Evolutionary conservation across 2,888 invertebrate species (phyloP).

Genomic region (Galeruca laticollis): DNA sequence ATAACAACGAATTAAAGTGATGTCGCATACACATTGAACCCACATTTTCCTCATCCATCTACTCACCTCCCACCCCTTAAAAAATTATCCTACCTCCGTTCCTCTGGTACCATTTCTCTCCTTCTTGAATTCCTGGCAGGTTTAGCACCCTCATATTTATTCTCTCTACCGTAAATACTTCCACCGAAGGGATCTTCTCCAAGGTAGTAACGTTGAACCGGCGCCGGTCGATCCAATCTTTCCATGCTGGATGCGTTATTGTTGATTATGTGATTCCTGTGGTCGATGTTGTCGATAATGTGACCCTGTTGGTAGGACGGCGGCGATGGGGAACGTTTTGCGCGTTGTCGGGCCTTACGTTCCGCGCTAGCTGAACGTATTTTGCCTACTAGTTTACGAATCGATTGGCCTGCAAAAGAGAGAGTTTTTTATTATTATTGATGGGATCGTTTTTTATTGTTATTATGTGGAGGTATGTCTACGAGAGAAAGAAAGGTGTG

Average conservation of each 20-base stretch:
- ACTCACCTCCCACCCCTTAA: background rate
- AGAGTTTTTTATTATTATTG: conserved; percentile 4
- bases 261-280: conserved; percentile 67
- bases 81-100: conserved; percentile 68
- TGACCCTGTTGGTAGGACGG: conserved; percentile 70
- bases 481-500: conserved; percentile 17
- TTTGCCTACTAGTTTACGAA: conserved; percentile 85
- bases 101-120: conserved; percentile 63
- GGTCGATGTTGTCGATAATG: conserved; percentile 69
- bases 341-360: conserved; percentile 70
- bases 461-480: background rate
- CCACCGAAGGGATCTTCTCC: conserved; percentile 89
- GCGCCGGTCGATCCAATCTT: conserved; percentile 46
- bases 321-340: conserved; percentile 72
- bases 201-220: conserved; percentile 75
- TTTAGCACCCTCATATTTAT: conserved; percentile 81
- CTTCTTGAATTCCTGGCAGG: conserved; percentile 64
- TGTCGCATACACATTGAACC: background rate
- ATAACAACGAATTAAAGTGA: too few species aligned
- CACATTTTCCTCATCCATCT: background rate
- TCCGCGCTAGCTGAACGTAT: conserved; percentile 81
- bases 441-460: background rate
- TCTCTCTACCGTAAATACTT: conserved; percentile 86
- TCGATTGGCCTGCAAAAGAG: conserved; percentile 77
- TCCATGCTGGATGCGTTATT: conserved; percentile 65